phyloP scores from a whole-genome alignment of 2,797 vertebrate genomes.

The Choloepus didactylus region DNA sequence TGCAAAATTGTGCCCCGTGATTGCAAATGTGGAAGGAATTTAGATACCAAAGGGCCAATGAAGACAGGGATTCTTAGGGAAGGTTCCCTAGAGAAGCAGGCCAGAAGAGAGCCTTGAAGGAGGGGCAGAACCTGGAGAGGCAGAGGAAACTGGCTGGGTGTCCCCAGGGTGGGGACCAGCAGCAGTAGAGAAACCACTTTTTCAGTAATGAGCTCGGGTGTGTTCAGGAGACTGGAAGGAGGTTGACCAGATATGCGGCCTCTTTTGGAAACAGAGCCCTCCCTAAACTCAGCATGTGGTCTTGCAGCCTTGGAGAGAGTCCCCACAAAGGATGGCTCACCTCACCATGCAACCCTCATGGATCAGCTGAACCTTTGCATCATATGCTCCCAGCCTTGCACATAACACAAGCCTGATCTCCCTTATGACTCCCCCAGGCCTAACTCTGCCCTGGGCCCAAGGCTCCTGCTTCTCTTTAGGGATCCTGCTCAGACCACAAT shows the following conservation, averaged over 20 bases:
- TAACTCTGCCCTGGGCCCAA: not conserved
- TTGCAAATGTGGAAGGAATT: not conserved
- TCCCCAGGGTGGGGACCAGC: not conserved
- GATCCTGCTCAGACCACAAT: not conserved
- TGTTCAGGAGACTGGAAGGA: slow-evolving; percentile 53
- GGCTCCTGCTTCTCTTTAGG: not conserved
- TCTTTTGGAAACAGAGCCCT: slow-evolving; percentile 32
- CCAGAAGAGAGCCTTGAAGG: not conserved
- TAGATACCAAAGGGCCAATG: not conserved
- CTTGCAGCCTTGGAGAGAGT: not conserved
- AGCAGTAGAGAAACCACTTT: not conserved
- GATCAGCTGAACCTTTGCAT: not conserved
- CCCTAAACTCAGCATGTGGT: slow-evolving; percentile 35
- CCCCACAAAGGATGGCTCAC: not conserved
- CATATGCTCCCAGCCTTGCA: not conserved
- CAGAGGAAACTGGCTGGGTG: not conserved
- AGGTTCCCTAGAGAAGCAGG: not conserved
- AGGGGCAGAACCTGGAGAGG: not conserved
- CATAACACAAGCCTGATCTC: not conserved
- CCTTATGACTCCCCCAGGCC: not conserved
- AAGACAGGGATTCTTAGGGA: not conserved
- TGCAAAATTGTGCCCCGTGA: not conserved
- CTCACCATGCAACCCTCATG: not conserved
- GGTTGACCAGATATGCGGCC: slow-evolving; percentile 66
- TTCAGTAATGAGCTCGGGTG: slow-evolving; percentile 47